Evolutionary conservation across 2,797 vertebrate species (phyloP).

Genomic region (Knipowitschia caucasica): DNA sequence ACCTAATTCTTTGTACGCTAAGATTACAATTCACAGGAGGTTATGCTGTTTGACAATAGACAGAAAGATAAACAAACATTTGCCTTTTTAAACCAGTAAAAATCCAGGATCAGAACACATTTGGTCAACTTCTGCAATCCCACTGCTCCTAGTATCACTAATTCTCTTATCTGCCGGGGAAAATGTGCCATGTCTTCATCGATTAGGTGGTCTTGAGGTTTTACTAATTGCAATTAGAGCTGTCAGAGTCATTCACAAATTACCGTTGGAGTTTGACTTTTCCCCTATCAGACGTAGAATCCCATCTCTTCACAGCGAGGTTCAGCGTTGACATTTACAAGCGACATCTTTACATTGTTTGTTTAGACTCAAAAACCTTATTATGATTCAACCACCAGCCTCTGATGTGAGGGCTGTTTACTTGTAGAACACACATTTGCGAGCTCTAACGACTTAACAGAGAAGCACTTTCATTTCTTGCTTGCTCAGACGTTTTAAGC

Average conservation of each 20-base stretch:
- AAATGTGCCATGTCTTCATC: not conserved
- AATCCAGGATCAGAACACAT: too few relatives aligned
- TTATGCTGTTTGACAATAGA: too few relatives aligned
- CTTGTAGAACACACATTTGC: not conserved
- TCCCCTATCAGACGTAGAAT: slow-evolving; percentile 20
- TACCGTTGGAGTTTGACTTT: slow-evolving; percentile 15
- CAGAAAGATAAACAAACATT: too few relatives aligned
- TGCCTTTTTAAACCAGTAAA: too few relatives aligned
- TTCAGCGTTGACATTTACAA: slow-evolving; percentile 47
- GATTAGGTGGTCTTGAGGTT: not conserved
- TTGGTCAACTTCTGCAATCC: not conserved
- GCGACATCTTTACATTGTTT: slow-evolving; percentile 9
- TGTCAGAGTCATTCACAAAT: slow-evolving; percentile 18
- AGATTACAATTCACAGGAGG: too few relatives aligned
- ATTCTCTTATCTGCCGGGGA: not conserved
- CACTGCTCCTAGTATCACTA: not conserved
- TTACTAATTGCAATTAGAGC: not conserved
- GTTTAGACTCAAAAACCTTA: slow-evolving; percentile 5
- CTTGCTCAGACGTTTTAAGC: not conserved
- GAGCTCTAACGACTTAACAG: slow-evolving; percentile 1
- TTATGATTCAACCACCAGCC: slow-evolving; percentile 26
- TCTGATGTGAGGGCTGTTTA: not conserved
- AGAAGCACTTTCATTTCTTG: not conserved
- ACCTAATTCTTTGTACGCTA: too few relatives aligned
- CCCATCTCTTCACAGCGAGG: slow-evolving; percentile 28